Percentiles rank a stretch among this genome's conserved stretches.
Evolutionary conservation across 1,140 invertebrate genomes (phyloP).

Genomic region (Leptinotarsa defecta): DNA sequence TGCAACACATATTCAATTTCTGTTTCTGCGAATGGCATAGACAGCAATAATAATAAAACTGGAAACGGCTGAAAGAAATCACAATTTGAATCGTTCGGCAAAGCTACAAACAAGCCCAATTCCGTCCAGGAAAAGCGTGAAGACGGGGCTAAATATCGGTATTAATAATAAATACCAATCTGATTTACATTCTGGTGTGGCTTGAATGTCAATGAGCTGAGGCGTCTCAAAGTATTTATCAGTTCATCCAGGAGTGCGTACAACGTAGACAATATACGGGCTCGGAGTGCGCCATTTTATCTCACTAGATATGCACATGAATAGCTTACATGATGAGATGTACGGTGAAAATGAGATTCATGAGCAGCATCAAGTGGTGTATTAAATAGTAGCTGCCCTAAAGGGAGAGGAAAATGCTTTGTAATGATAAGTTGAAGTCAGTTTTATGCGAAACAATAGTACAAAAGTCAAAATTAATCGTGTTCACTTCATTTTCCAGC

Average conservation of each 20-base stretch:
- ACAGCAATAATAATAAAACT: too few species aligned
- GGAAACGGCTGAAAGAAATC: too few species aligned
- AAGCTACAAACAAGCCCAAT: constrained; percentile 35
- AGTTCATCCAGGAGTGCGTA: background rate
- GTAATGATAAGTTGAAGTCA: too few species aligned
- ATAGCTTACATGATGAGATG: background rate
- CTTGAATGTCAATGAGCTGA: constrained; percentile 10
- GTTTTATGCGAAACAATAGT: too few species aligned
- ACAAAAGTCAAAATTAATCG: too few species aligned
- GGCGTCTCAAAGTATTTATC: background rate
- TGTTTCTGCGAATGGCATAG: too few species aligned
- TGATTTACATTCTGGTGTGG: background rate
- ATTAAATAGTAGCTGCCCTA: too few species aligned
- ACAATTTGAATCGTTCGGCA: constrained; percentile 27
- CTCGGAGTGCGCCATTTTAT: background rate
- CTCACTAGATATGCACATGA: constrained; percentile 2
- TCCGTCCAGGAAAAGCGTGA: constrained; percentile 20
- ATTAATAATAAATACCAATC: constrained; percentile 44
- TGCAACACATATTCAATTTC: too few species aligned
- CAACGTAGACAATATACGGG: background rate
- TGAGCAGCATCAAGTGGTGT: background rate
- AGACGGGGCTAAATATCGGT: constrained; percentile 40
- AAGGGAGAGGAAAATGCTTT: too few species aligned
- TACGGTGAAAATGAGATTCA: background rate
- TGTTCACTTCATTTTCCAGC: too few species aligned